phyloP scores from a whole-genome alignment of 2,113 vertebrate genomes.

The Limnothrissa miodon region DNA sequence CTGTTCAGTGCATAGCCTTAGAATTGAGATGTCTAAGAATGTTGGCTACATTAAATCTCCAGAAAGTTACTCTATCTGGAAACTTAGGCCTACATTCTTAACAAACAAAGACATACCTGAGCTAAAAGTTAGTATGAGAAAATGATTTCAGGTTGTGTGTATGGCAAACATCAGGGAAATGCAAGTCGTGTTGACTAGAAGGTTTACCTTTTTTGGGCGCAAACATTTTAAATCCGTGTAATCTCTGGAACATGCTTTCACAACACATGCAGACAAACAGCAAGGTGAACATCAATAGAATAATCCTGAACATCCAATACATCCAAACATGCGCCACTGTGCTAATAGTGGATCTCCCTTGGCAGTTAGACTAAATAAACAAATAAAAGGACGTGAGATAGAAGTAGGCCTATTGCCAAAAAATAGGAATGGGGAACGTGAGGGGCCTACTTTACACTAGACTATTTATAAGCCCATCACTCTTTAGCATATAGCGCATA shows the following conservation, averaged over 20 bases:
- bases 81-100: background rate
- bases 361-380: constrained; percentile 1
- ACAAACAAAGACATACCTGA: background rate
- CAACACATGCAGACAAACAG: constrained; percentile 12
- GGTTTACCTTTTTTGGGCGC: background rate
- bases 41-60: background rate
- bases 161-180: background rate
- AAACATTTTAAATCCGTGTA: background rate
- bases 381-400: background rate
- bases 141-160: background rate
- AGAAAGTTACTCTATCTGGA: background rate
- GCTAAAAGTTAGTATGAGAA: background rate
- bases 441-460: background rate
- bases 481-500: too few species aligned
- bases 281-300: background rate
- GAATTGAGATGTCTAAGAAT: constrained; percentile 20
- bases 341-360: background rate
- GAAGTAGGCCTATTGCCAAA: background rate
- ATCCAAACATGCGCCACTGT: background rate
- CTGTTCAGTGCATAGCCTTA: constrained; percentile 11
- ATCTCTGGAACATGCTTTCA: background rate
- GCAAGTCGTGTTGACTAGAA: background rate
- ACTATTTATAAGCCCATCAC: too few species aligned
- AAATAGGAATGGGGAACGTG: background rate
- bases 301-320: background rate